phyloP scores from a whole-genome alignment of 2,888 invertebrate genomes.

The Pycnomerus fuliginosus region DNA sequence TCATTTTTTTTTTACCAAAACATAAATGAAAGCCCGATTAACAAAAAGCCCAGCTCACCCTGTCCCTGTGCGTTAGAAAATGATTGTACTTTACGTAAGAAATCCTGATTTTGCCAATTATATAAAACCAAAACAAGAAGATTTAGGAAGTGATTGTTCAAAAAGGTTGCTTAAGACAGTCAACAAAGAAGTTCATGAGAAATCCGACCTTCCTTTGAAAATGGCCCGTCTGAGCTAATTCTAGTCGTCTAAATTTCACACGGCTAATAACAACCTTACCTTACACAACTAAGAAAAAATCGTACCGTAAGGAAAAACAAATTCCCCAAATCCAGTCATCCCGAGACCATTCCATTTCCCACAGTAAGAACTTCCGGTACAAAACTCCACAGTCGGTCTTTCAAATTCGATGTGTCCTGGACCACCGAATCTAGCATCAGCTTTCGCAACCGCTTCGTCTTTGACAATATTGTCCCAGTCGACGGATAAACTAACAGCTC shows the following conservation, averaged over 20 bases:
- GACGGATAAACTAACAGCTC: not conserved
- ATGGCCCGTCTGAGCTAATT: not conserved
- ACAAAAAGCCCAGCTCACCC: too few relatives aligned
- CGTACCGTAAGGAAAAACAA: conserved; percentile 62
- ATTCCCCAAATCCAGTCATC: conserved; percentile 63
- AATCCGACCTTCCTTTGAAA: not conserved
- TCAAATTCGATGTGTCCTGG: too few relatives aligned
- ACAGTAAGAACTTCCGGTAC: conserved; percentile 59
- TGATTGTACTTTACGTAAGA: too few relatives aligned
- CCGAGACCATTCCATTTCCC: conserved; percentile 62
- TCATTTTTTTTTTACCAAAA: too few relatives aligned
- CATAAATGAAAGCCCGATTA: too few relatives aligned
- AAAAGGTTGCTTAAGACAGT: not conserved
- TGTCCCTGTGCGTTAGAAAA: too few relatives aligned
- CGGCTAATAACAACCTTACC: not conserved
- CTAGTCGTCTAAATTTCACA: not conserved
- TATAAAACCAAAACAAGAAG: too few relatives aligned
- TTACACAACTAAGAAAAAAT: conserved; percentile 17
- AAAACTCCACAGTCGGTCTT: conserved; percentile 4
- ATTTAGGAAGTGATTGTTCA: conserved; percentile 4
- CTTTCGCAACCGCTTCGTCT: too few relatives aligned
- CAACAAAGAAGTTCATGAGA: not conserved
- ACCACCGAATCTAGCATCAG: too few relatives aligned
- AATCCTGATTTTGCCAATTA: too few relatives aligned
- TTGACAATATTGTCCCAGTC: not conserved